Evolutionary conservation across 2,113 vertebrate species (phyloP).

Genomic region (Alexandromys fortis): DNA sequence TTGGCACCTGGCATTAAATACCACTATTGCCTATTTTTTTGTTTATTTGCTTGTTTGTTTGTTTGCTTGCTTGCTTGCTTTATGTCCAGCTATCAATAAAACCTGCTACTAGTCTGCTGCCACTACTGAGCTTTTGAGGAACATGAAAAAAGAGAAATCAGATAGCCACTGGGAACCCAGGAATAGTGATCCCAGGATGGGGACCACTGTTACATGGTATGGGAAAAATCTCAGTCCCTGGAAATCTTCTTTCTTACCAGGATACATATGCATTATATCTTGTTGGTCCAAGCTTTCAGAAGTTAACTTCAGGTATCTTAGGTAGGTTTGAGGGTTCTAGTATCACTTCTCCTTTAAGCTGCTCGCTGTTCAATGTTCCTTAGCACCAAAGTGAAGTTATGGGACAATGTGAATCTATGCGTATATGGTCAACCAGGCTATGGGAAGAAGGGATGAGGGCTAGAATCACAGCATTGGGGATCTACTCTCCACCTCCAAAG

Average conservation of each 20-base stretch:
- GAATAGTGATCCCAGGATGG: too few relatives aligned
- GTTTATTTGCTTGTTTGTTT: too few relatives aligned
- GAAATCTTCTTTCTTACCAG: background rate
- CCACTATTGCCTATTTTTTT: too few relatives aligned
- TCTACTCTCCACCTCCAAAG: background rate
- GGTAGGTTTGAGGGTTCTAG: fast-evolving
- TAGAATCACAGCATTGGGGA: background rate
- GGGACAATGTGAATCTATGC: background rate
- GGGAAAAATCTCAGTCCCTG: background rate
- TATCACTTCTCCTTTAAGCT: background rate
- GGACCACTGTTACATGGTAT: background rate
- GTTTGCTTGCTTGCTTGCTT: too few relatives aligned
- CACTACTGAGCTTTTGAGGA: background rate
- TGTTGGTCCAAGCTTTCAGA: background rate
- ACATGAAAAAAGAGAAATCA: background rate
- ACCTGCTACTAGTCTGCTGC: background rate
- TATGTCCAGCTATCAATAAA: background rate
- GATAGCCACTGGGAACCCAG: background rate
- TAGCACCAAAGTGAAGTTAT: background rate
- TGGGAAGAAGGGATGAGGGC: background rate
- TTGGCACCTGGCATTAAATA: background rate
- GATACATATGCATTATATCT: background rate
- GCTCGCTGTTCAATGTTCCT: background rate
- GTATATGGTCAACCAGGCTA: fast-evolving
- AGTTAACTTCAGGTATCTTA: too few relatives aligned